phyloP scores from a whole-genome alignment of 2,113 vertebrate genomes.

The Ardeotis arabs region DNA sequence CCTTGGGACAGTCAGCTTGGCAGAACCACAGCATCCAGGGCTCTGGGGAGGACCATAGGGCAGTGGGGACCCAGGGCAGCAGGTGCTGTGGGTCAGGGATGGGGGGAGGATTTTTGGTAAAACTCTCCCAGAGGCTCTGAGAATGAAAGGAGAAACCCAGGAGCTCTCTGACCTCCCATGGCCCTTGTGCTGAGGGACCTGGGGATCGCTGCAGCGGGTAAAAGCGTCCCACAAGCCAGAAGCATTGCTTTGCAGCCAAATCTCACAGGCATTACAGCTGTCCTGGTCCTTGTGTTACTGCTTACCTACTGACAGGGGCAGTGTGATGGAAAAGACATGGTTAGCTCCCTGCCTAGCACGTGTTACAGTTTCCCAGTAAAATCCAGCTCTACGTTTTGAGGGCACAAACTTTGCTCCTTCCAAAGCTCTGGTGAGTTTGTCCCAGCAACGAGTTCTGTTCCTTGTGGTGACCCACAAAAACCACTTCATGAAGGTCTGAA shows the following conservation, averaged over 20 bases:
- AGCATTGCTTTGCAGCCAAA: background rate
- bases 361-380: background rate
- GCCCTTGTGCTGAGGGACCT: background rate
- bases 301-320: background rate
- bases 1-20: background rate
- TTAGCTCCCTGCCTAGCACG: accelerated
- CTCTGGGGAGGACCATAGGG: too few species aligned
- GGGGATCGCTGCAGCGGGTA: background rate
- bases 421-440: background rate
- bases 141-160: background rate
- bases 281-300: background rate
- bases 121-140: background rate
- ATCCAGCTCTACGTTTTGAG: background rate
- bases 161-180: background rate
- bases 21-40: background rate
- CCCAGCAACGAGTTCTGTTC: background rate
- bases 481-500: background rate
- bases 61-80: too few species aligned
- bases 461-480: background rate
- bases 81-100: background rate
- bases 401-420: background rate
- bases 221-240: background rate
- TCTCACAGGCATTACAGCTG: background rate
- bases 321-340: accelerated
- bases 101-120: background rate